Evolutionary conservation across 2,888 invertebrate species (phyloP).

Genomic region (Hypolimnas misippus): DNA sequence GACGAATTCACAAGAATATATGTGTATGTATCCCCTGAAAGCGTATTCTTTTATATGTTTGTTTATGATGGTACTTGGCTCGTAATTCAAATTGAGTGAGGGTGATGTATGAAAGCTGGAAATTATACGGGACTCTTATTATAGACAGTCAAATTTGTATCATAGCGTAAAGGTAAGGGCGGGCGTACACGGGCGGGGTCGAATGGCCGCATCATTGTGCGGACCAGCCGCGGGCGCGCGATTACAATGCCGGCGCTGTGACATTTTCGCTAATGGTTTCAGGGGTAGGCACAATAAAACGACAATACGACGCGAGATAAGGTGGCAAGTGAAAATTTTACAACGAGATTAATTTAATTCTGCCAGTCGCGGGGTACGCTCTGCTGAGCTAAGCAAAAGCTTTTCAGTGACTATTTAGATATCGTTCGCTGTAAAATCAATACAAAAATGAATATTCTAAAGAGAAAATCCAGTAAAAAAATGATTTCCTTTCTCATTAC

Average conservation of each 20-base stretch:
- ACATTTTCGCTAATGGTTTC: conserved; percentile 84
- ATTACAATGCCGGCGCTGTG: conserved; percentile 80
- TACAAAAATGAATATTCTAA: too few relatives aligned
- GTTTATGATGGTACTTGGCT: conserved; percentile 47
- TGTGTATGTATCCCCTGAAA: conserved; percentile 48
- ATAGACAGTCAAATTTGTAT: conserved; percentile 79
- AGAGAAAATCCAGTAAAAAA: too few relatives aligned
- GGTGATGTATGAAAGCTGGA: conserved; percentile 51
- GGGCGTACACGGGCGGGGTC: conserved; percentile 71
- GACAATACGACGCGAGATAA: conserved; percentile 82
- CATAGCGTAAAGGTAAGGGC: conserved; percentile 76
- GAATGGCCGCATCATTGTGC: conserved; percentile 78
- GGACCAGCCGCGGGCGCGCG: conserved; percentile 72
- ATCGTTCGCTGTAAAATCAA: not conserved
- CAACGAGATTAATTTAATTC: conserved; percentile 80
- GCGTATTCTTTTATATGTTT: conserved; percentile 51
- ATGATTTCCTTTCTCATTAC: not conserved
- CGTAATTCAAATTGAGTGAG: conserved; percentile 50
- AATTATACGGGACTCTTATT: conserved; percentile 60
- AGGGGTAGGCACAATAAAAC: conserved; percentile 82
- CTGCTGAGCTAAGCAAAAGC: conserved; percentile 26
- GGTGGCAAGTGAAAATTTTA: conserved; percentile 83
- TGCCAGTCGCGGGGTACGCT: conserved; percentile 46
- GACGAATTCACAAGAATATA: conserved; percentile 59
- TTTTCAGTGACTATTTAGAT: conserved; percentile 10